A percentile compares a stretch with the other conserved stretches of the same genome.
Conservation (phyloP, 2,888 invertebrate genomes). For the Chelonus formosanus region DNA sequence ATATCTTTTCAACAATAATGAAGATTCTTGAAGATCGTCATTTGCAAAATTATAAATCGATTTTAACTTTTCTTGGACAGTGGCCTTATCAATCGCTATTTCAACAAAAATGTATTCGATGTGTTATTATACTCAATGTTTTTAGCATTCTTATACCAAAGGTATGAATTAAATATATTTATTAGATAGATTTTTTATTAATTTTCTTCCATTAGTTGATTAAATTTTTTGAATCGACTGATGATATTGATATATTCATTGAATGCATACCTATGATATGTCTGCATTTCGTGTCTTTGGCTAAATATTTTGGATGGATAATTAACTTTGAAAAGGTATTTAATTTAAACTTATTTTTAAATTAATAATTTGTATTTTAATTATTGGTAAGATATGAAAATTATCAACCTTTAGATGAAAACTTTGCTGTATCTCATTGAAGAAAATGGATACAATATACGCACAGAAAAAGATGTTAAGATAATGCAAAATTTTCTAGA, state of each 20-base stretch:
- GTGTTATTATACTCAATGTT: neutral
- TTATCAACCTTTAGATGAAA: neutral
- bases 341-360: neutral
- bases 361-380: neutral
- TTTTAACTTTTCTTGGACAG: constrained; percentile 34
- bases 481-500: constrained; percentile 28
- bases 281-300: constrained; percentile 12
- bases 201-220: constrained; percentile 15
- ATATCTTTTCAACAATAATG: constrained; percentile 28
- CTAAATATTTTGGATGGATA: constrained; percentile 33
- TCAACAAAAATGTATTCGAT: constrained; percentile 4
- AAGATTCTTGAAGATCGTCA: constrained; percentile 33
- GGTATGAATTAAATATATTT: neutral
- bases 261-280: constrained; percentile 31
- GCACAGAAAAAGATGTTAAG: constrained; percentile 10
- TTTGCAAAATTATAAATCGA: constrained; percentile 34
- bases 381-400: too few species aligned
- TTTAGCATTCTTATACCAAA: constrained; percentile 5
- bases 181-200: neutral
- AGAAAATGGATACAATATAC: constrained; percentile 32
- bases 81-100: constrained; percentile 34
- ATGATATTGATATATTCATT: constrained; percentile 32
- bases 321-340: constrained; percentile 34
- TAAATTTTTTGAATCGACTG: constrained; percentile 32
- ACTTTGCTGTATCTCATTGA: constrained; percentile 16